Evolutionary conservation across 1,140 invertebrate genomes (phyloP), one percentile per base, ranked within the genome.

Genomic region (Ostrea denselamellosa): DNA sequence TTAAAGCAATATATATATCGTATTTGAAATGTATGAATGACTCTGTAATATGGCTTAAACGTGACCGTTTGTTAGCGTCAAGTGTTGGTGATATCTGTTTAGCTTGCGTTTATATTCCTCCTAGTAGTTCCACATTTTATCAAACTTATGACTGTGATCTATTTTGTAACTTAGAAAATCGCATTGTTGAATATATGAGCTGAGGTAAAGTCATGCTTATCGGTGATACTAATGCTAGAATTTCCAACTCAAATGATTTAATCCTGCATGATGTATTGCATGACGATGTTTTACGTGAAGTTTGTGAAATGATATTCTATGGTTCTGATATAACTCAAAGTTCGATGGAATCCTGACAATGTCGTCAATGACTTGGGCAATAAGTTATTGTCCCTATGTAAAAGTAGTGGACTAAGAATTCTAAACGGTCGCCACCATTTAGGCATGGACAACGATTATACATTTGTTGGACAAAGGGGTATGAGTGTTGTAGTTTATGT

Each of bases 401-500:
- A 44, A 44, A 44, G 34, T 44, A 44, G 5, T 2, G 34, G 5
- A 44, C 34, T 44, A 44, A 44, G 34, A 44, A 44, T 44, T 44
- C 34, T 44, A 44, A 44, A 44, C 5, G 34, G 34, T 44, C 34
- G 34, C 1, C 34, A 44, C 34, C 34, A 44, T 44, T 44, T 44
- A 44, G 1, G 34, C 34, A 44, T 44, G 34, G 34, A 44, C 34
- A 44, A 44, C 5, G 34, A 44, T 44, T 44, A 44, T 44, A 44
- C 34, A 44, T 44, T 44, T 5, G 34, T 44, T 44, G 34, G 2
- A 44, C 34, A 1, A 44, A 44, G 5, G 34, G 34, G 34, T n/a
- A 53, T 52, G 19, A 86, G 85, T 77, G 68, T 86, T 28, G 85
- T 86, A 9, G 85, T 77, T 54, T 86, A 86, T 28, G 51, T 86